Conservation (phyloP, 35 echinoderm and acorn worm species). For the Heliocidaris erythrogramma region DNA sequence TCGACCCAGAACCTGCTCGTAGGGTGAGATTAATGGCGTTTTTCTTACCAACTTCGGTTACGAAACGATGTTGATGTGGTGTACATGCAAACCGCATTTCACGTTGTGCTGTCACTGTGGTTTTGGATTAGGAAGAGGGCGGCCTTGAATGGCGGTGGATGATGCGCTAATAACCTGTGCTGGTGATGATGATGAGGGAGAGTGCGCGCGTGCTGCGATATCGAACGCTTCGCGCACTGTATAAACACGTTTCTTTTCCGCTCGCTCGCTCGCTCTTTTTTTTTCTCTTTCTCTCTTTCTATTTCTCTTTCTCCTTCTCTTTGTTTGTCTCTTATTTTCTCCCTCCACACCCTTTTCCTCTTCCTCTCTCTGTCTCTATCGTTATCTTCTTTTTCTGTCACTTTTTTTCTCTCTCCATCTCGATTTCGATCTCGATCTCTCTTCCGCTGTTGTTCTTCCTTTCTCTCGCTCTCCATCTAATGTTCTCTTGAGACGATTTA, state of each 20-base stretch:
- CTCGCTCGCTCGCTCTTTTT: not conserved
- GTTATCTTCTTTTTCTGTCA: too few relatives aligned
- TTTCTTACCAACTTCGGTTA: not conserved
- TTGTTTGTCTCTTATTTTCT: too few relatives aligned
- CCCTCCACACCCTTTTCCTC: too few relatives aligned
- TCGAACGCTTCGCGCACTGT: conserved; percentile 14
- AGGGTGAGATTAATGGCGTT: conserved; percentile 34
- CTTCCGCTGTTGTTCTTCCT: too few relatives aligned
- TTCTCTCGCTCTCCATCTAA: too few relatives aligned
- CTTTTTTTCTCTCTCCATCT: too few relatives aligned
- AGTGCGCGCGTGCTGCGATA: conserved; percentile 18
- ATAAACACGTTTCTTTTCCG: not conserved
- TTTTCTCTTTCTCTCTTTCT: not conserved
- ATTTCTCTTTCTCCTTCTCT: not conserved
- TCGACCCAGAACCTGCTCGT: conserved; percentile 8
- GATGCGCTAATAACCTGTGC: not conserved
- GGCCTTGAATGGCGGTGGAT: not conserved
- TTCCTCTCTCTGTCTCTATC: too few relatives aligned
- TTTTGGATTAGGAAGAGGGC: not conserved
- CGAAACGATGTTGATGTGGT: conserved; percentile 27
- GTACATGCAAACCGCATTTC: not conserved
- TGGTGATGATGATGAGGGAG: not conserved
- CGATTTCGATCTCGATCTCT: too few relatives aligned
- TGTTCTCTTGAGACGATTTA: too few relatives aligned
- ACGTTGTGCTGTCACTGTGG: not conserved